Base-by-base conservation (phyloP, 2,113 vertebrate genomes). In the Craseonycteris thonglongyai region DNA sequence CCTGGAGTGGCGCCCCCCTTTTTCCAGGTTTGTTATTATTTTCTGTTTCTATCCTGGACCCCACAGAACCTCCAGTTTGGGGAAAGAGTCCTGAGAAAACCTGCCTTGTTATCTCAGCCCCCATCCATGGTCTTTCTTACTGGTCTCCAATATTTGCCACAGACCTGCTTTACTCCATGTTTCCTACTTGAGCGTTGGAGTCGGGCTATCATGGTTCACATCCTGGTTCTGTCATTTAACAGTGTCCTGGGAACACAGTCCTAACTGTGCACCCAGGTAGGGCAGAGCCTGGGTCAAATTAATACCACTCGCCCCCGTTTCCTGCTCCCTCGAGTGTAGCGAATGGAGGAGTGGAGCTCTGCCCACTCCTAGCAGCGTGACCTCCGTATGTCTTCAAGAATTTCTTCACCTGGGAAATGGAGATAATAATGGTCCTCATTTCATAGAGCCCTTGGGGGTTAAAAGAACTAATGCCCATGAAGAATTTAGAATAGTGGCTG, bases 391-490 rank as follows among this genome's bases (percentile, higher is more conserved):
- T 56, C 35, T 82, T 87, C 63, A 40, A 30, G 42, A 45, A 47
- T 78, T 47, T 84, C 91, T 96, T 80, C 85, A 2, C 84, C 38
- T 65, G 68, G 90, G 86, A 79, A 94, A 71, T 61, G 42, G 83
- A 66, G 79, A 83, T 93, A 83, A 91, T 72, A 51, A 59, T n/a
- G 69, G 78, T 74, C 6, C 79, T 83, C 47, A 66, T 75, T 82
- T 74, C 74, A 38, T 69, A 63, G 78, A 63, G 61, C 74, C 95
- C 85, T 66, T 30, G 61, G 74, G 91, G 47, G 72, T 86, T 86
- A 91, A 93, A 95, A 90, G 86, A 95, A 61, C 93, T 93, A 74
- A 89, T 86, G 74, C 63, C 68, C 81, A 59, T 93, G 93, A 96
- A 95, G 91, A 83, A 40, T 86, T 94, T 83, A 80, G 72, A 93